Conservation (phyloP, 1,140 invertebrate species). For the Aphaenogaster ashmeadi region DNA sequence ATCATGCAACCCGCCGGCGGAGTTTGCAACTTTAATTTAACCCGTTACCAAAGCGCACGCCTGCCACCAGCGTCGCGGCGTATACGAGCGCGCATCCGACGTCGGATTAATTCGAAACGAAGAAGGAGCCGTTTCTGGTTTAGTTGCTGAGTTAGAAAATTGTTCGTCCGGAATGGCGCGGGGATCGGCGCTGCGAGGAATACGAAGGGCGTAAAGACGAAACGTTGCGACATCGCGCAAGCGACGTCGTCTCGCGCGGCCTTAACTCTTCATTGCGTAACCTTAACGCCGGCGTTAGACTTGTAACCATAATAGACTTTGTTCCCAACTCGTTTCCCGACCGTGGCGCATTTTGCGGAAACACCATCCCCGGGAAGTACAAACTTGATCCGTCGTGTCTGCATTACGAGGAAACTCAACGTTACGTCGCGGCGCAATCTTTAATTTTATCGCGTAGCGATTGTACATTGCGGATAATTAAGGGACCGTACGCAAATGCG, state of each 20-base stretch:
- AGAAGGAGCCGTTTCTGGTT: slow-evolving; percentile 62
- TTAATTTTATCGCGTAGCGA: slow-evolving; percentile 32
- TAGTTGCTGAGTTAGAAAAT: slow-evolving; percentile 65
- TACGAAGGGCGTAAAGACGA: slow-evolving; percentile 28
- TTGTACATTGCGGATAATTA: slow-evolving; percentile 13
- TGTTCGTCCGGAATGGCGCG: slow-evolving; percentile 48
- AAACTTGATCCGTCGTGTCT: slow-evolving; percentile 56
- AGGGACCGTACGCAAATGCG: not conserved
- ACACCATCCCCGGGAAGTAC: slow-evolving; percentile 27
- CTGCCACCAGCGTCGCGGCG: slow-evolving; percentile 12
- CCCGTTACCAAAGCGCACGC: slow-evolving; percentile 51
- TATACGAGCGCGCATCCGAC: slow-evolving; percentile 38
- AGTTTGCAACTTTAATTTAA: slow-evolving; percentile 63
- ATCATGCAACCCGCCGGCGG: slow-evolving; percentile 15
- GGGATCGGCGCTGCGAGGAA: not conserved
- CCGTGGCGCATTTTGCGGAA: slow-evolving; percentile 35
- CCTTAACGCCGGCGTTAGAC: slow-evolving; percentile 52
- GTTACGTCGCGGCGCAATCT: not conserved
- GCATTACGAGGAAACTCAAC: slow-evolving; percentile 33
- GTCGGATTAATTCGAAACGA: slow-evolving; percentile 60
- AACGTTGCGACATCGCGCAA: slow-evolving; percentile 19
- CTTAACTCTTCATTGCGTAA: slow-evolving; percentile 62
- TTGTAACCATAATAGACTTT: slow-evolving; percentile 39
- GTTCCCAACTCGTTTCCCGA: slow-evolving; percentile 60
- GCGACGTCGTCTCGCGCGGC: slow-evolving; percentile 18